Base-by-base conservation (phyloP, 1,140 invertebrate species). In the Drosophila hydei region DNA sequence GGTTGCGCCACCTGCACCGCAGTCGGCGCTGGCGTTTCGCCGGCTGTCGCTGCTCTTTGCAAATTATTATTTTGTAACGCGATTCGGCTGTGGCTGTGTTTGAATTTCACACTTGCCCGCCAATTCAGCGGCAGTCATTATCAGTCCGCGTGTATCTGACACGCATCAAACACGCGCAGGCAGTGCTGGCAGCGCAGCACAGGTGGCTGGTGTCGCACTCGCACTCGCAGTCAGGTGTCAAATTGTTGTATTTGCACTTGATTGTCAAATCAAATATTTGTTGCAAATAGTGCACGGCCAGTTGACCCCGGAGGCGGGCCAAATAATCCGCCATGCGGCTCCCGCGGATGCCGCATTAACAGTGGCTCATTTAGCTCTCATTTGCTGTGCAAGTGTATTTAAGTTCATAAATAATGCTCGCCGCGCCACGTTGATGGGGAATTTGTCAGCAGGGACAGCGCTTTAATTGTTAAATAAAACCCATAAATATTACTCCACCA, bases 11-110 rank as follows among this genome's bases (percentile, higher is more conserved):
- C 21, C 42, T 47, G 25, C 43, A 38, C 67, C 65, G 56, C 77
- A 67, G 47, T 61, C 36, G 45, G 16, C 7, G 58, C 33, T 36
- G 47, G 36, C 47, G 50, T 52, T 61, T 52, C 47, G 30, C 45
- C 56, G 56, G 48, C 54, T 62, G 33, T n/a, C 51, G 67, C 67
- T 79, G 79, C 74, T 60, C 52, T 58, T 70, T 33, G 80, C 76
- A 85, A 85, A 84, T 84, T 84, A 85, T 79, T 80, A 84, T 84
- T 85, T 84, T 84, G 80, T 84, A 79, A 69, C 80, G 80, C 76
- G 76, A 64, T 79, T 77, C 79, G 74, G 70, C 74, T 67, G 55
- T 64, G 50, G 78, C 73, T 52, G 64, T 71, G 71, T 81, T 81
- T 81, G 77, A 79, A 77, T 77, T 81, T 81, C 74, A 70, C 79